A percentile compares a stretch with the other conserved stretches of the same genome.
These are phyloP conservation scores for Cerastoderma edule DNA, from an alignment of 2,888 invertebrate genomes.

Conservation along the genomic window DNA sequence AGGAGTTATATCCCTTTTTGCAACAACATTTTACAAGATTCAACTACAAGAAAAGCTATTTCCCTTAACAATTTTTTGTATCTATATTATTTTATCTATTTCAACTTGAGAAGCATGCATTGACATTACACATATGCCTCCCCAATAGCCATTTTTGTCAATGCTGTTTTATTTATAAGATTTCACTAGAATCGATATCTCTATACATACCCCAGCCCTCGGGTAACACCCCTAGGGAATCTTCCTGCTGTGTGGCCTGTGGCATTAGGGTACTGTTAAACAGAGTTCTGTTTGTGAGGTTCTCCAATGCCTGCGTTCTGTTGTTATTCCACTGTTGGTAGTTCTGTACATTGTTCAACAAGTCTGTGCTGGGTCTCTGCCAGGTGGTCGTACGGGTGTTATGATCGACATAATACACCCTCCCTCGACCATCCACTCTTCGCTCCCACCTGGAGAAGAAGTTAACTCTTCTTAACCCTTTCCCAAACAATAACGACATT, in stretches of 20 bases:
- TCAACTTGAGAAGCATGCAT: no score
- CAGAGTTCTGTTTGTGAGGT: constrained; percentile 80
- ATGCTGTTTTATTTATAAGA: no score
- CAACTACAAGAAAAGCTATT: no score
- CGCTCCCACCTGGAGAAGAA: constrained; percentile 90
- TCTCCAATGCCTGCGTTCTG: constrained; percentile 74
- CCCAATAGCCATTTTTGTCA: no score
- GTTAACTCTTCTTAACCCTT: neutral
- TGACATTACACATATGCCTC: no score
- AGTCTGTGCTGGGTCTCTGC: constrained; percentile 91
- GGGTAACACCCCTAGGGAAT: constrained; percentile 91
- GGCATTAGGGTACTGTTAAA: constrained; percentile 68
- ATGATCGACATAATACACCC: constrained; percentile 99
- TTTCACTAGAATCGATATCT: no score
- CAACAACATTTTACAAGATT: no score
- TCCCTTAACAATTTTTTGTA: no score
- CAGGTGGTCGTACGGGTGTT: constrained; percentile 97
- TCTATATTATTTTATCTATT: no score
- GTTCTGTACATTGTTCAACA: constrained; percentile 89
- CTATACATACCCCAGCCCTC: constrained; percentile 91
- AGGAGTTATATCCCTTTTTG: no score
- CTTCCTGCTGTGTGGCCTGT: constrained; percentile 80
- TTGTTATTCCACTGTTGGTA: constrained; percentile 98
- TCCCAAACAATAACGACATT: neutral
- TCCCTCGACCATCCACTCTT: constrained; percentile 93